phyloP scores from a whole-genome alignment of 30 jellyfish, hydroid and myxozoan species.

The Rhopilema esculentum region DNA sequence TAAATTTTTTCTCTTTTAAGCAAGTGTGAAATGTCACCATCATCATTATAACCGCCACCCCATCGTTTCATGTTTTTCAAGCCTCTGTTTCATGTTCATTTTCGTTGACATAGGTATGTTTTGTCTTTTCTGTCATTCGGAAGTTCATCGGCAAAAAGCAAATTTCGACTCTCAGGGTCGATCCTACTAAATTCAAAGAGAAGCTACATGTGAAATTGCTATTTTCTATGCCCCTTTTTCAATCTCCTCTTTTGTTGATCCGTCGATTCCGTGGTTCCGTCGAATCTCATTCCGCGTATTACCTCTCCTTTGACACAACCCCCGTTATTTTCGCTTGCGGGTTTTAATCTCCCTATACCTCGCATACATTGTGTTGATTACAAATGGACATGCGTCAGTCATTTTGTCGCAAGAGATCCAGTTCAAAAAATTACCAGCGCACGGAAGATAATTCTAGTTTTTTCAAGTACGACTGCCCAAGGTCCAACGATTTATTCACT shows the following conservation, averaged over 20 bases:
- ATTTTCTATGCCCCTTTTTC: background rate
- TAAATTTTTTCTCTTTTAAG: no score
- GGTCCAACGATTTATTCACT: no score
- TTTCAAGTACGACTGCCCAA: no score
- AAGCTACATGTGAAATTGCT: no score
- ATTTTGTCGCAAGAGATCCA: slow-evolving; percentile 5
- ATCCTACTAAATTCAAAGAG: no score
- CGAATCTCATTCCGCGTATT: background rate
- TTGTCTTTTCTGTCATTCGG: background rate
- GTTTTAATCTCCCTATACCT: slow-evolving; percentile 19
- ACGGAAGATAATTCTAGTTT: no score
- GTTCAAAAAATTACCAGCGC: background rate
- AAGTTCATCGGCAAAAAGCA: no score
- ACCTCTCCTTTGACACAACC: slow-evolving; percentile 4
- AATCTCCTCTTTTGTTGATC: background rate
- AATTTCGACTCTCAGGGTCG: no score
- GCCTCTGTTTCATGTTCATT: background rate
- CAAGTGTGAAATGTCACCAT: no score
- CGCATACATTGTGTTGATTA: slow-evolving; percentile 24
- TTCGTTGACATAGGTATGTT: background rate
- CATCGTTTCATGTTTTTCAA: background rate
- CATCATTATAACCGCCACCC: background rate
- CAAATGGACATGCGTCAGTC: slow-evolving; percentile 46
- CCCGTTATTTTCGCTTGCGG: slow-evolving; percentile 27
- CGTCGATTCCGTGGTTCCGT: background rate